Conservation (phyloP, 1,140 invertebrate genomes). For the Diabrotica undecimpunctata region DNA sequence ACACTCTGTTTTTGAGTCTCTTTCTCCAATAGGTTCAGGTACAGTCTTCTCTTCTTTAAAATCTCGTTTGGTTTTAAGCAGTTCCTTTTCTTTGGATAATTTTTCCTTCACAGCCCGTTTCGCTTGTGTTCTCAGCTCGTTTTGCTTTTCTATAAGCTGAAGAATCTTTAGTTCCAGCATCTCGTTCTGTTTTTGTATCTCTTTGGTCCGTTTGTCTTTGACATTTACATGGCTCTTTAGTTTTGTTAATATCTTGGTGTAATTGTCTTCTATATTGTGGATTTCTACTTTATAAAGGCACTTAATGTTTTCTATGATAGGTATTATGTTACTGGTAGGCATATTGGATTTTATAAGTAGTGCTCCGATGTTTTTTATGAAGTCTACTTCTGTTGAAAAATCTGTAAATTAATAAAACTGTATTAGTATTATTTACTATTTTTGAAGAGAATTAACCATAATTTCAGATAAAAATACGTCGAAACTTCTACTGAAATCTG, state of each 20-base stretch:
- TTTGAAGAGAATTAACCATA: too few species aligned
- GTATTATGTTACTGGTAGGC: neutral
- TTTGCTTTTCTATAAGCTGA: slow-evolving; percentile 16
- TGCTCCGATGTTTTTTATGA: neutral
- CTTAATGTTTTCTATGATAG: neutral
- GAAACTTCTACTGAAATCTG: too few species aligned
- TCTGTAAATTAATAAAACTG: neutral
- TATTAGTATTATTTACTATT: neutral
- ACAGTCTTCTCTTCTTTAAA: neutral
- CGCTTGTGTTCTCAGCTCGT: slow-evolving; percentile 11
- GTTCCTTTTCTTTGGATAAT: slow-evolving; percentile 5
- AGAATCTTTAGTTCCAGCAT: slow-evolving; percentile 22
- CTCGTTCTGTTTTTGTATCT: slow-evolving; percentile 14
- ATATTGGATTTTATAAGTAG: neutral
- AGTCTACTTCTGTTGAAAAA: slow-evolving; percentile 4
- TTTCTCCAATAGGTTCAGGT: neutral
- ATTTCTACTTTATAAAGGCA: slow-evolving; percentile 3
- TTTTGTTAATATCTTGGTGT: slow-evolving; percentile 18
- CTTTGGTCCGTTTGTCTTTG: slow-evolving; percentile 15
- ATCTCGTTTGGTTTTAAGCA: neutral
- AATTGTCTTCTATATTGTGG: slow-evolving; percentile 8
- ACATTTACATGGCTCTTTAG: slow-evolving; percentile 20
- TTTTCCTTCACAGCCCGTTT: slow-evolving; percentile 6
- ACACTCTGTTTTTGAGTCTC: neutral
- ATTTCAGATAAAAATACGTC: too few species aligned